Evolutionary conservation across 1,140 invertebrate species (phyloP), one percentile per base, ranked within the genome.

Genomic region (Oreohelix idahoensis): DNA sequence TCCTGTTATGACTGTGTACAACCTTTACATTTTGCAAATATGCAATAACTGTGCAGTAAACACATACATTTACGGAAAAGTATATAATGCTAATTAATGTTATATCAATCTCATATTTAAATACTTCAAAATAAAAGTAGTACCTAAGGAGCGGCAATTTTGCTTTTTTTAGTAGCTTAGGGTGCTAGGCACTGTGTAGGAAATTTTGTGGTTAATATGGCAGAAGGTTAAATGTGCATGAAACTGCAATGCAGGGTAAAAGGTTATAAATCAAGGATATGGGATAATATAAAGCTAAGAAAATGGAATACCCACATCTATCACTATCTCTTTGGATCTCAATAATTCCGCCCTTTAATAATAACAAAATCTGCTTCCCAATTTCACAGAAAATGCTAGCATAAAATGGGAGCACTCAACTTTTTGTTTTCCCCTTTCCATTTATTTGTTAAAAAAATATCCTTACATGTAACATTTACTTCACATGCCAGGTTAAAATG

Each of bases 61-160:
- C 15, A 15, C 42, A 45, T 45, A 45, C n/a, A n/a, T n/a, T n/a
- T 5, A 45, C 42, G 15, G 42, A 15, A 58, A 58, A 15, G 45
- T 49, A 49, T n/a, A n/a, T 49, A 49, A 49, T 49, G 45, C 45
- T 11, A 49, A 58, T 58, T 20, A 58, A 58, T 23, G 53, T 58
- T 20, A 15, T 15, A 15, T 58, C 2, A 58, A 58, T 23, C 15
- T 10, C 5, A n/a, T 15, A 58, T 58, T 10, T 2, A 58, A 15
- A 23, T 58, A 58, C 15, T 58, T 58, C 10, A 29, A 51, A 53
- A 1, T 13, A 53, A 49, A 51, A 49, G 53, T n/a, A 17, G 1
- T 51, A 77, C 75, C 75, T 77, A 29, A 51, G 75, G 75, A 77
- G 75, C 75, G 75, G 75, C 75, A 77, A 77, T 77, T n/a, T 42